Base-by-base conservation (phyloP, 2,888 invertebrate species). In the Sarcophaga caerulescens region DNA sequence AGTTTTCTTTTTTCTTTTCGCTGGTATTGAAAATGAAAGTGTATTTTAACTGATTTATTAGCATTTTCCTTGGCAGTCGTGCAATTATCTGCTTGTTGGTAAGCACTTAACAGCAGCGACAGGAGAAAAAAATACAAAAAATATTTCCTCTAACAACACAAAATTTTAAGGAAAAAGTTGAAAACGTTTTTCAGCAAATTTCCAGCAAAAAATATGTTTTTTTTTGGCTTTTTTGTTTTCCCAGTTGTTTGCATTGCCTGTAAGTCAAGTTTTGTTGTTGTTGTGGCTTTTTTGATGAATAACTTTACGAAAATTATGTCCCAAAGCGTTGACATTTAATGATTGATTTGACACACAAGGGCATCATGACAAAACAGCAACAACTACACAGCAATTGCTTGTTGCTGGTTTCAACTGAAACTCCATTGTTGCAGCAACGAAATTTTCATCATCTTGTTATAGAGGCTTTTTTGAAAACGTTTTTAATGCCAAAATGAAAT, bases 321-420 rank as follows among this genome's bases (percentile, higher is more conserved):
- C 91, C 88, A 87, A 91, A 91, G 90, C 91, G 91, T 90, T 92
- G 92, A 92, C 92, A 92, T 92, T 92, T 91, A 91, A 92, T 92
- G 91, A 92, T 92, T 90, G 89, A 92, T 92, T 92, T 92, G 92
- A 92, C 92, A 92, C 91, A 91, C 92, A 92, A 92, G 92, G 91
- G 91, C 87, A 87, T 88, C 87, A 87, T 84, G 87, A 87, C 85
- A 85, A n/a, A n/a, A 76, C 68, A 78, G 45, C 60, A n/a, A 57
- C 77, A 75, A 65, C 73, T 52, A 21, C 14, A 69, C 25, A 63
- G 45, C 60, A n/a, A 57, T 12, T 63, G 62, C 62, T 10, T 66
- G 63, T 70, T 44, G 12, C 79, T 73, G 63, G 21, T 44, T 10
- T 66, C 59, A 77, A 70, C 60, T 77, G 66, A 66, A 68, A 21